Evolutionary conservation across 2,888 invertebrate genomes (phyloP).

Genomic region (Meta bourneti): DNA sequence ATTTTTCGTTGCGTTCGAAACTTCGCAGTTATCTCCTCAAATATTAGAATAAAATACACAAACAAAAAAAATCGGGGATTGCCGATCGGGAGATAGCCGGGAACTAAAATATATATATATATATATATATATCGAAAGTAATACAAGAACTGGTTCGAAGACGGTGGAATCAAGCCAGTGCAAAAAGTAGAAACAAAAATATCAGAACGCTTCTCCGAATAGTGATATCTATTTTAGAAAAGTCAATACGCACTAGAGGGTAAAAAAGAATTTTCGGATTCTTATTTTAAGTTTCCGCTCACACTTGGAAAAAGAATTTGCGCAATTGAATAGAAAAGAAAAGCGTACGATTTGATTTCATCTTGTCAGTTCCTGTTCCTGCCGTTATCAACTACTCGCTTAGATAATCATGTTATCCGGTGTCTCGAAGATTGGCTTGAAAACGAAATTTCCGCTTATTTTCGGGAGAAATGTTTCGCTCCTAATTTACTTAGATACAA

Average conservation of each 20-base stretch:
- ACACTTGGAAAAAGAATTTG: conserved; percentile 8
- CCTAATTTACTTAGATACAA: conserved; percentile 3
- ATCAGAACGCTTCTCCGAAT: conserved; percentile 6
- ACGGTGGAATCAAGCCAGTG: background rate
- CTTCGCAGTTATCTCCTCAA: background rate
- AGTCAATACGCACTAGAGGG: conserved; percentile 18
- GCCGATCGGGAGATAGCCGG: background rate
- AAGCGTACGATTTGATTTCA: conserved; percentile 44
- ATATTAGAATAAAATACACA: background rate
- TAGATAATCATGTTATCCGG: conserved; percentile 24
- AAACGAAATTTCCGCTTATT: conserved; percentile 23
- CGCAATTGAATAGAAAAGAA: conserved; percentile 35
- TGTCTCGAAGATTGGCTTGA: conserved; percentile 23
- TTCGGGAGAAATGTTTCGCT: background rate
- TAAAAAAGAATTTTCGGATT: background rate
- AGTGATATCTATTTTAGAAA: conserved; percentile 42
- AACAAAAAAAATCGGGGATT: background rate
- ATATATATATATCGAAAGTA: background rate
- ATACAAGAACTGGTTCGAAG: conserved; percentile 3
- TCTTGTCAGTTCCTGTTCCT: conserved; percentile 41
- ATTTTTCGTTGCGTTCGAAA: background rate
- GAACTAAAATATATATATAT: background rate
- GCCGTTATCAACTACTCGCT: conserved; percentile 42
- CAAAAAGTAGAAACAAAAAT: conserved; percentile 1
- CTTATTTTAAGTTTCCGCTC: background rate